Evolutionary conservation across 1,140 invertebrate genomes (phyloP), one percentile per base, ranked within the genome.

Genomic region (Triops cancriformis): DNA sequence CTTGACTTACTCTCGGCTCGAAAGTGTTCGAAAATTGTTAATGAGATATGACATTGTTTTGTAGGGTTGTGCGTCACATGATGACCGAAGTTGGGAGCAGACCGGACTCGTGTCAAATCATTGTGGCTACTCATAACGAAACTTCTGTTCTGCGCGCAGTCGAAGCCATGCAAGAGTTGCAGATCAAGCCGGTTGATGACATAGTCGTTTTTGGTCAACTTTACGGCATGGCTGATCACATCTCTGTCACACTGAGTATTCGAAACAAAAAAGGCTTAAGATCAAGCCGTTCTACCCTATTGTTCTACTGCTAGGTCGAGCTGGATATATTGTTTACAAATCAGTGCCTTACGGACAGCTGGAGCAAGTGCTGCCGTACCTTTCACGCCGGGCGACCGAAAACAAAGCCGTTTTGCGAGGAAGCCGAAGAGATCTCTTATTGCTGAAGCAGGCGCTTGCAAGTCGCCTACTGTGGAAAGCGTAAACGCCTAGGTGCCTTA

Each of bases 161-260:
- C 0, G 72, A 78, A 18, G 45, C n/a, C 1, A 80, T 85, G 77
- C 78, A 80, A 27, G 74, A 80, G 4, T 76, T 82, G 73, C 73
- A 72, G 7, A 77, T 82, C 1, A 2, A 72, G 9, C 79, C 75
- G 1, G 75, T 43, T 4, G 80, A 74, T 74, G 80, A 79, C 18
- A 73, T 77, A n/a, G 82, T 88, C 43, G 86, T 85, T 75, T 89
- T 88, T 83, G 88, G 85, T 7, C 87, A 89, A 80, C 83, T 88
- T 14, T 84, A 86, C 73, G 88, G 88, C 27, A 89, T 89, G 88
- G 87, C 87, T 80, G 87, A 88, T 75, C 87, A 89, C 73, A 83
- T 89, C 73, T 85, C 85, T 74, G 85, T 86, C 77, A 86, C 87
- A 28, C 81, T 89, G 31, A 86, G 87, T 88, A 81, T 6, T 64